phyloP scores from a whole-genome alignment of 2,113 vertebrate species.

The Otus sunia region DNA sequence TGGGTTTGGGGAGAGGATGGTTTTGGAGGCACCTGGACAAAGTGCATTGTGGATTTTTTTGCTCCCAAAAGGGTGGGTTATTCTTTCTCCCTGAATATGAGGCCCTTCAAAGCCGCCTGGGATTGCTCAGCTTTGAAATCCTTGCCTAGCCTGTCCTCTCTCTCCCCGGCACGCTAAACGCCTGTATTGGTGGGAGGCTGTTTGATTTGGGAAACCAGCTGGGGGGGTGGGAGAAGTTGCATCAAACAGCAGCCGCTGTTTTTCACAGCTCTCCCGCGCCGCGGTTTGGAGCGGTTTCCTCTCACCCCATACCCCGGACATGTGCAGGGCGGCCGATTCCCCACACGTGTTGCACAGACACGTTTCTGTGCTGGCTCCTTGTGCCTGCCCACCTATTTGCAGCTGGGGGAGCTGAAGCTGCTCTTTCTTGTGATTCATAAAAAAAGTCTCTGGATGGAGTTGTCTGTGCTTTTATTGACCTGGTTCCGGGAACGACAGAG shows the following conservation, averaged over 20 bases:
- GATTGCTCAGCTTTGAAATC: neutral
- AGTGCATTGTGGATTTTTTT: neutral
- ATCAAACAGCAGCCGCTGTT: rapidly evolving
- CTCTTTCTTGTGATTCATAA: neutral
- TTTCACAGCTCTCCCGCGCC: neutral
- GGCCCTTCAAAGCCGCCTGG: neutral
- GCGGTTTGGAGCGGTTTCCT: neutral
- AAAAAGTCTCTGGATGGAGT: conserved; percentile 29
- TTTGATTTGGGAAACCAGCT: neutral
- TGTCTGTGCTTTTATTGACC: conserved; percentile 60
- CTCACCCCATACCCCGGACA: neutral
- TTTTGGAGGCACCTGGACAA: neutral
- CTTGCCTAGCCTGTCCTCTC: neutral
- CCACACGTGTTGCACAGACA: conserved; percentile 31
- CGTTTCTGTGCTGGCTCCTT: neutral
- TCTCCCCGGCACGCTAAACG: rapidly evolving
- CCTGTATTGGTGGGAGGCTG: neutral
- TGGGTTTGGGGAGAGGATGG: neutral
- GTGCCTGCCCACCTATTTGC: conserved; percentile 23
- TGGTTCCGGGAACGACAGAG: conserved; percentile 45
- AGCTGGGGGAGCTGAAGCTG: conserved; percentile 7
- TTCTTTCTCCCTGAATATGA: neutral
- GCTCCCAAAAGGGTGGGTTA: neutral
- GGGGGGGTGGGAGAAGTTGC: neutral
- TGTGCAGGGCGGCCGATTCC: neutral